Conservation (phyloP, 2,797 vertebrate species). For the Enteromius anoplus region DNA sequence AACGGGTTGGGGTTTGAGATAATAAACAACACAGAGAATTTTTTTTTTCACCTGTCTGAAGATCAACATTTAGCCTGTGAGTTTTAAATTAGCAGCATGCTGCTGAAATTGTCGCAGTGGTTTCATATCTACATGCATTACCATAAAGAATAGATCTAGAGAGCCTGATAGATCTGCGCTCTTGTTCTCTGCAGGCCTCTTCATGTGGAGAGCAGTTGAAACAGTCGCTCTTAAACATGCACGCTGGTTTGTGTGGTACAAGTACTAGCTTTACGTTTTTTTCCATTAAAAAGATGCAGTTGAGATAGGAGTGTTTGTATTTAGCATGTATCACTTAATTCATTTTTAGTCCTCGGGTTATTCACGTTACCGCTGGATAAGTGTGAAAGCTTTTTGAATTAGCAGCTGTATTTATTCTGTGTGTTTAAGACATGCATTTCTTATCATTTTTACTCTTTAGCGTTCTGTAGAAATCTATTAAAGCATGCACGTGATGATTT, state of each 20-base stretch:
- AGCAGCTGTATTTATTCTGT: slow-evolving; percentile 1
- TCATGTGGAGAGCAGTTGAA: slow-evolving; percentile 27
- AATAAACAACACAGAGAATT: slow-evolving; percentile 65
- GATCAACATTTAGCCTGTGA: neutral
- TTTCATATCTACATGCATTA: slow-evolving; percentile 14
- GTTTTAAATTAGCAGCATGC: neutral
- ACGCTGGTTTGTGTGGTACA: neutral
- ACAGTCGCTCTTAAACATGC: slow-evolving; percentile 15
- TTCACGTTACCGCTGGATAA: neutral
- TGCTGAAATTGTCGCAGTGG: slow-evolving; percentile 15
- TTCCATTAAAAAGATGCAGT: neutral
- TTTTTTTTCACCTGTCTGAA: slow-evolving; percentile 14
- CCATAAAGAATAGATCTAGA: slow-evolving; percentile 38
- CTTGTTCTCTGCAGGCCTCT: slow-evolving; percentile 26
- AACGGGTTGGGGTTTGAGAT: slow-evolving; percentile 49
- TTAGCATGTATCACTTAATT: neutral
- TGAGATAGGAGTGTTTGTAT: neutral
- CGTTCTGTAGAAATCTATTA: neutral
- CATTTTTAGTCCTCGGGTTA: neutral
- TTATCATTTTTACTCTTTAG: neutral
- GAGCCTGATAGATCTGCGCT: neutral
- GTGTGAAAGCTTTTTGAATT: neutral
- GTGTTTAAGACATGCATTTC: neutral
- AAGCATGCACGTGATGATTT: neutral
- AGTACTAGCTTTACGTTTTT: neutral